phyloP scores from a whole-genome alignment of 2,888 invertebrate species.

The Drosophila nigricruria region DNA sequence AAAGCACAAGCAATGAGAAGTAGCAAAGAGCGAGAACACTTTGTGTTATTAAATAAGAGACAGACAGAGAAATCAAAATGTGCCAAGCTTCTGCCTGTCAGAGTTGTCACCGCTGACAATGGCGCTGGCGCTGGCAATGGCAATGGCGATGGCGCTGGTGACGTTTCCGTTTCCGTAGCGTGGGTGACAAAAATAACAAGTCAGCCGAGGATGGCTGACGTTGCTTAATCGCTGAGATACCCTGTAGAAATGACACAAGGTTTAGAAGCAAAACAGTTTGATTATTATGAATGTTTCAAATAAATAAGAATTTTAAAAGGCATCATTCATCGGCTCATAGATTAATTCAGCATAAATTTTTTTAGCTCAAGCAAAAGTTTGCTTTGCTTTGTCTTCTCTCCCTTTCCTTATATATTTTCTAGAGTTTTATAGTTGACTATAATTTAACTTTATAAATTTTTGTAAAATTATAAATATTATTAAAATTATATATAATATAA shows the following conservation, averaged over 20 bases:
- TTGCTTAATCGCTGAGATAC: not conserved
- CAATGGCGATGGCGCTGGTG: conserved; percentile 28
- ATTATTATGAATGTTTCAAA: too few species aligned
- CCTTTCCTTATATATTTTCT: too few species aligned
- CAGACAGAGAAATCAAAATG: conserved; percentile 58
- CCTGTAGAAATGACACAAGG: not conserved
- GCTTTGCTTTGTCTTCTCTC: too few species aligned
- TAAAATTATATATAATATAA: too few species aligned
- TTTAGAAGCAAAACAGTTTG: too few species aligned
- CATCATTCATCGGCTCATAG: too few species aligned
- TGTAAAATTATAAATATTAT: too few species aligned
- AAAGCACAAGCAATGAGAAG: conserved; percentile 30
- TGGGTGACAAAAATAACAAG: conserved; percentile 46
- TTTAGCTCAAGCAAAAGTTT: too few species aligned
- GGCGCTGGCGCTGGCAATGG: conserved; percentile 32
- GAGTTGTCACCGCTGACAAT: conserved; percentile 57
- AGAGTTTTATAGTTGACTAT: too few species aligned
- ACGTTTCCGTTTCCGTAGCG: conserved; percentile 62
- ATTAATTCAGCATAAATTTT: too few species aligned
- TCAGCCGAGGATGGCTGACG: not conserved
- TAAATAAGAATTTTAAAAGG: too few species aligned
- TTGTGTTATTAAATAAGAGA: conserved; percentile 74
- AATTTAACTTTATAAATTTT: too few species aligned
- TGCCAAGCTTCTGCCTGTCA: conserved; percentile 37
- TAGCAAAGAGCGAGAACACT: conserved; percentile 53